Base-by-base conservation (phyloP, 2,888 invertebrate species). In the Nomada lathburiana region DNA sequence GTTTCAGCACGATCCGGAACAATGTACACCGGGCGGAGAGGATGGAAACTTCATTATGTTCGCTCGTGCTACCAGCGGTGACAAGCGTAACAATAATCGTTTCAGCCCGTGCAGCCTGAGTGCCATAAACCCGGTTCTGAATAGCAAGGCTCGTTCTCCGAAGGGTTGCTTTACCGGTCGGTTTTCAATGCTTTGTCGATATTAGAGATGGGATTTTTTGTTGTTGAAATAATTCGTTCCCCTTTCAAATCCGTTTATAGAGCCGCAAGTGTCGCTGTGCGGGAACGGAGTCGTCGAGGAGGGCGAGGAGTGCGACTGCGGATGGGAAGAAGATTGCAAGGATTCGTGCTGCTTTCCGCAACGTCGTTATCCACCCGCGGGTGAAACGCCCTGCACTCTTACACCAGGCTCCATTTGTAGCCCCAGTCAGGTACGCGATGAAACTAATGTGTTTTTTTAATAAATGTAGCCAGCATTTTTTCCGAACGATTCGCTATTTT, bases 21-120 rank as follows among this genome's bases (percentile, higher is more conserved):
- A 96, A 92, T 99, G 97, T 94, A 98, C 98, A 0, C 99, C 99
- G 5, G 98, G 98, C 76, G 98, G 97, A 23, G 98, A 98, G 92
- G 98, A 98, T 94, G 99, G 99, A 60, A 99, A 99, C 95, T 99
- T 97, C 94, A 99, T 99, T 92, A 99, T 99, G 99, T 99, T 99
- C 94, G 98, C 99, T 29, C 96, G 99, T 86, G 99, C 99, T 52
- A 99, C 99, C 73, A 98, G 98, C 90, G 99, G 99, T 59, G 99
- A 99, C 94, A 97, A 98, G 92, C 97, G 97, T 94, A 99, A 99
- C 95, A 99, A 99, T 94, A 99, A 99, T 94, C 97, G 98, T 92
- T 99, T 99, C 94, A 94, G 94, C 83, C 97, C 97, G 0, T 99
- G 99, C 94, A 98, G 98, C 85, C 95, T 98, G 82, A 97, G 97